phyloP scores from a whole-genome alignment of 2,797 vertebrate species.

The Clarias platycephalus region DNA sequence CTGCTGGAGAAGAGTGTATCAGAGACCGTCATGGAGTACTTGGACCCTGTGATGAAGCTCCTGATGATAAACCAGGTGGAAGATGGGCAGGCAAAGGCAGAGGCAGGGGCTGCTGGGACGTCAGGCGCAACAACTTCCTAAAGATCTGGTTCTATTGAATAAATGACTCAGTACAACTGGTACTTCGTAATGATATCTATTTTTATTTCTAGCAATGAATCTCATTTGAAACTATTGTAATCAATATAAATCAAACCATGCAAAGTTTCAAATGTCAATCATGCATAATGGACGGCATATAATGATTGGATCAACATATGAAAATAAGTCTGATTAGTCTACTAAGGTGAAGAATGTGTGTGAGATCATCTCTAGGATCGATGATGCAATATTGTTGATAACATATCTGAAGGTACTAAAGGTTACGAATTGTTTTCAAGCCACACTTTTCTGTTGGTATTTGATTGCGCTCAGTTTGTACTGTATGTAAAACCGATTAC shows the following conservation, averaged over 20 bases:
- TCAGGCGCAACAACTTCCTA: conserved; percentile 53
- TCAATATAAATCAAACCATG: background rate
- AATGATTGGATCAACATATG: background rate
- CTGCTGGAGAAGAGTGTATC: conserved; percentile 80
- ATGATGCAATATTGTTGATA: conserved; percentile 10
- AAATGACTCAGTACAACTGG: conserved; percentile 11
- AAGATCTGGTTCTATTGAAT: conserved; percentile 39
- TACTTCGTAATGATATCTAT: conserved; percentile 12
- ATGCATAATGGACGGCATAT: background rate
- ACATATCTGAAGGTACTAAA: conserved; percentile 1
- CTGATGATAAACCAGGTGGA: conserved; percentile 72
- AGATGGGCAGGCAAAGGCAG: conserved; percentile 54
- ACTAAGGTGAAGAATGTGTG: background rate
- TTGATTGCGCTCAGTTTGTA: background rate
- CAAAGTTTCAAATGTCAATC: background rate
- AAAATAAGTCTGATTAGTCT: background rate
- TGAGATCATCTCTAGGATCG: background rate
- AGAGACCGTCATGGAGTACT: conserved; percentile 74
- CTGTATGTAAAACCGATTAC: background rate
- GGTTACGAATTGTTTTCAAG: conserved; percentile 11
- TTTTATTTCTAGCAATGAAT: background rate
- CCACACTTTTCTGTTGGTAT: background rate
- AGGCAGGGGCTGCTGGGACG: conserved; percentile 36
- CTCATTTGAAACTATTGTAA: background rate
- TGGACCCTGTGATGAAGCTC: conserved; percentile 68